Conservation (phyloP, 2,888 invertebrate species). For the Drosophila infuscata region DNA sequence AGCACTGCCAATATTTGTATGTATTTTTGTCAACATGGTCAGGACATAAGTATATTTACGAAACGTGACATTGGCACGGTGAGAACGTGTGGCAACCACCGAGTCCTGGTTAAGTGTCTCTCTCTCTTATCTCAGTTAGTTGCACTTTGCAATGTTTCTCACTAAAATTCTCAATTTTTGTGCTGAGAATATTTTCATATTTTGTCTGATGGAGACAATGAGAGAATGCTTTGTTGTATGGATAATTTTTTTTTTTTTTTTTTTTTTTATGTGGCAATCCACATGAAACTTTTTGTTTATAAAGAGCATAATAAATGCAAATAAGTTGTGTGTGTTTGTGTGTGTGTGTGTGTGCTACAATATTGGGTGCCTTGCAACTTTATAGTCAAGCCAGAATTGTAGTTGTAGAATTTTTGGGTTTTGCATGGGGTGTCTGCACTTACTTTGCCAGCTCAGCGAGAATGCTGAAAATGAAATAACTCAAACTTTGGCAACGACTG, state of each 20-base stretch:
- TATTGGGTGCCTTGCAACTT: slow-evolving; percentile 58
- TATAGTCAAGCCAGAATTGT: slow-evolving; percentile 34
- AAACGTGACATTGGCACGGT: slow-evolving; percentile 4
- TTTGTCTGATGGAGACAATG: background rate
- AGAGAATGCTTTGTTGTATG: background rate
- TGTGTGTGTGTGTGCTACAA: slow-evolving; percentile 35
- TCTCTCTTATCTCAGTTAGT: too few species aligned
- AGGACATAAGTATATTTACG: background rate
- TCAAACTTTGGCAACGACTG: slow-evolving; percentile 49
- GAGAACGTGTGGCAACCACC: background rate
- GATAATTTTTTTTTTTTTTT: too few species aligned
- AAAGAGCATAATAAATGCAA: slow-evolving; percentile 55
- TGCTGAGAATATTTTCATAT: background rate
- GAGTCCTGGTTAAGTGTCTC: background rate
- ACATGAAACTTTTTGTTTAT: slow-evolving; percentile 29
- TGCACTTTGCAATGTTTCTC: background rate
- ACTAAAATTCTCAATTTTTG: background rate
- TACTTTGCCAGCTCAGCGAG: slow-evolving; percentile 39
- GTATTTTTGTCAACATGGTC: background rate
- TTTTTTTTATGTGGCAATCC: too few species aligned
- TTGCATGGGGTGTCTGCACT: slow-evolving; percentile 20
- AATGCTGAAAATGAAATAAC: slow-evolving; percentile 60
- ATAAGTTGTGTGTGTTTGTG: slow-evolving; percentile 39
- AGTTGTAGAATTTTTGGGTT: background rate
- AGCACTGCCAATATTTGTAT: background rate